Percentiles rank a stretch among this genome's conserved stretches.
These are phyloP conservation scores for human DNA, from an alignment of 2,113 vertebrate genomes.

Conservation along the genomic window DNA sequence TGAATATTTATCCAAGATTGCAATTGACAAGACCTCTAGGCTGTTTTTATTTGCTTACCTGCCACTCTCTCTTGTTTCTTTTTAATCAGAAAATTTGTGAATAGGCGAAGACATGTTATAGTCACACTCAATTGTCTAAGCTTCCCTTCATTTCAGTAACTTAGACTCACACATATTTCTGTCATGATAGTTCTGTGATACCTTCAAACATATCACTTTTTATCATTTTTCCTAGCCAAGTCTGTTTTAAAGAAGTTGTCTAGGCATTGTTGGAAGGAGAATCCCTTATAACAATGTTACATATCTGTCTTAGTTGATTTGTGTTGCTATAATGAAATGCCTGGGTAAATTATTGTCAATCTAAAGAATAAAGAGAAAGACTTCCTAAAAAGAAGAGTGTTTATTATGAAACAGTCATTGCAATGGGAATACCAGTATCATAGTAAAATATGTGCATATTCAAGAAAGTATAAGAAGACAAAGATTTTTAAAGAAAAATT, in stretches of 20 bases:
- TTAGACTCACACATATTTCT: not conserved
- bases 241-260: not conserved
- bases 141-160: not conserved
- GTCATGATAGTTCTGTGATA: not conserved
- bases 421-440: not conserved
- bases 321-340: not conserved
- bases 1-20: not conserved
- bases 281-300: not conserved
- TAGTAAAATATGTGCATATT: not conserved
- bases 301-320: not conserved
- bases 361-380: not conserved
- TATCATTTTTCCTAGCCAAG: not conserved
- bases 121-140: not conserved
- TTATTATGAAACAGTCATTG: not conserved
- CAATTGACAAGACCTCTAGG: not conserved
- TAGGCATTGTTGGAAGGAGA: not conserved
- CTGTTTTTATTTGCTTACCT: not conserved
- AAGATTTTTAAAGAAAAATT: not conserved
- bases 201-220: not conserved
- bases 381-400: not conserved
- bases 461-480: not conserved
- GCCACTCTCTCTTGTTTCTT: not conserved
- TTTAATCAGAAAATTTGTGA: not conserved
- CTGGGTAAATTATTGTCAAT: not conserved
- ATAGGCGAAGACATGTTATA: not conserved